These are phyloP conservation scores for Dorcus hopei DNA, from an alignment of 2,888 invertebrate species.

Conservation along the genomic window DNA sequence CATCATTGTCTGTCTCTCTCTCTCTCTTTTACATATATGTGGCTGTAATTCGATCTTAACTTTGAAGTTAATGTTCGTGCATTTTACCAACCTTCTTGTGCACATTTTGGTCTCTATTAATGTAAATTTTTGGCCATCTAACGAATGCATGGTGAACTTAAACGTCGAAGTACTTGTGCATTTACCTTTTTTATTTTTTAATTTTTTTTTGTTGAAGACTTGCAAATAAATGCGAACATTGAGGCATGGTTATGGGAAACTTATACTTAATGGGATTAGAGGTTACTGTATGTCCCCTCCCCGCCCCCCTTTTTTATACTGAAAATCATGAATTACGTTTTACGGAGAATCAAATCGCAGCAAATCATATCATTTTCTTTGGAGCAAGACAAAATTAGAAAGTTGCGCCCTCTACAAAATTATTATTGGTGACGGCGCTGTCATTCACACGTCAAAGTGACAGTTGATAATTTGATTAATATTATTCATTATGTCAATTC, in stretches of 20 bases:
- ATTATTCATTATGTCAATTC: no score
- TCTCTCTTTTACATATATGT: conserved; percentile 10
- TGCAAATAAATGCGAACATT: conserved; percentile 8
- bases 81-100: conserved; percentile 14
- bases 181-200: conserved; percentile 8
- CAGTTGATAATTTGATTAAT: no score
- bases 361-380: no score
- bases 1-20: no score
- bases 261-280: conserved; percentile 6
- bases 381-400: no score
- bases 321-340: no score
- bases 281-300: conserved; percentile 2
- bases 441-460: no score
- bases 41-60: conserved; percentile 12
- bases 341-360: no score
- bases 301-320: not conserved
- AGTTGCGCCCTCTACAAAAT: no score
- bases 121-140: conserved; percentile 13
- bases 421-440: no score
- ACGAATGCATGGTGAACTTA: conserved; percentile 11
- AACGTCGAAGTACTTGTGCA: conserved; percentile 15
- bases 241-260: conserved; percentile 17
- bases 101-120: conserved; percentile 16
- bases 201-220: conserved; percentile 7
- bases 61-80: conserved; percentile 15